Percentiles rank a stretch among this genome's conserved stretches.
These are phyloP conservation scores for Petromus typicus DNA, from an alignment of 2,113 vertebrate species.

Conservation along the genomic window DNA sequence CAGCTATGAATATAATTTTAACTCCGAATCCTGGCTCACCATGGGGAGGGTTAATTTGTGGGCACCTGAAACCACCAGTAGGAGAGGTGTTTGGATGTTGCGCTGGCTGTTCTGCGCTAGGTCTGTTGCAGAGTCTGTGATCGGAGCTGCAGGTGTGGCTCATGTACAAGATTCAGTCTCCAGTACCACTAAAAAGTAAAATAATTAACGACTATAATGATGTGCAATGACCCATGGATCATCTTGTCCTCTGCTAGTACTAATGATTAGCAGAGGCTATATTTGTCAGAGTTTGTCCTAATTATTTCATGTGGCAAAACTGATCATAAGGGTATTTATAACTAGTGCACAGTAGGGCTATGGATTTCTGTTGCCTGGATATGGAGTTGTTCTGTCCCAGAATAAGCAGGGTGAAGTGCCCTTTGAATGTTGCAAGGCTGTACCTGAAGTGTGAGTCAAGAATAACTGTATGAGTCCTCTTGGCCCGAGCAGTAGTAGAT, in stretches of 20 bases:
- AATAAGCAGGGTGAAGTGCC: not conserved
- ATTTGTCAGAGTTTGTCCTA: not conserved
- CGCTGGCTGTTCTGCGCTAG: not conserved
- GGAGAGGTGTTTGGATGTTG: not conserved
- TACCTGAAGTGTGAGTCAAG: not conserved
- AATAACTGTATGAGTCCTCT: not conserved
- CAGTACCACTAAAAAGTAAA: not conserved
- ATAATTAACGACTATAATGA: not conserved
- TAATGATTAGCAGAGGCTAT: not conserved
- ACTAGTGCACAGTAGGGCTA: not conserved
- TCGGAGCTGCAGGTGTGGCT: not conserved
- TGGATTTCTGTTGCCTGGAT: not conserved
- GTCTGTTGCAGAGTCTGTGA: not conserved
- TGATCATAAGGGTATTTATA: conserved; percentile 29
- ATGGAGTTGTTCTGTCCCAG: not conserved
- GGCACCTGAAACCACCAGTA: not conserved
- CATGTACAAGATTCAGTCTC: not conserved
- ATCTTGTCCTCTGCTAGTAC: not conserved
- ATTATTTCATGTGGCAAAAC: conserved; percentile 34
- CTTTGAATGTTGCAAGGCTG: not conserved
- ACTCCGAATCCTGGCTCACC: not conserved
- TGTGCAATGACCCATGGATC: not conserved
- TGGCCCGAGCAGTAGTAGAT: not conserved
- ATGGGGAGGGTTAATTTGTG: not conserved
- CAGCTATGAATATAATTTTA: not conserved